These are phyloP conservation scores for Vireo altiloquus DNA, from an alignment of 2,113 vertebrate species.

Conservation along the genomic window DNA sequence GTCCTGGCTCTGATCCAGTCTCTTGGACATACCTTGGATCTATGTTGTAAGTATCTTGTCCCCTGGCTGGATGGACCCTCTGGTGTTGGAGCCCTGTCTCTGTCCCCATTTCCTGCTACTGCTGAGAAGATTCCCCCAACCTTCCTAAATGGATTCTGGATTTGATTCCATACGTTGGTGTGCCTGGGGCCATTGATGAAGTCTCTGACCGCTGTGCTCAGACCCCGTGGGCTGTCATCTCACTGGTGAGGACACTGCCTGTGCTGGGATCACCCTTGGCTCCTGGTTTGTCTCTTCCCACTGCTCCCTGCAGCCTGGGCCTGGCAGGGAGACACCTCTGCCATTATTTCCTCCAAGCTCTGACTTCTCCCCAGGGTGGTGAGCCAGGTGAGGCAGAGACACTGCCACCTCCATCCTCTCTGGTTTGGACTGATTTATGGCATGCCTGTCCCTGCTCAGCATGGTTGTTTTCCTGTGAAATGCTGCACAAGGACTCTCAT, in stretches of 20 bases:
- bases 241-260: not conserved
- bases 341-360: not conserved
- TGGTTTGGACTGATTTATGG: not conserved
- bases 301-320: not conserved
- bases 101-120: not conserved
- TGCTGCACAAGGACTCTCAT: rapidly evolving
- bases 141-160: not conserved
- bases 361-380: not conserved
- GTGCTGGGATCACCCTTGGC: not conserved
- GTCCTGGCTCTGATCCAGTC: not conserved
- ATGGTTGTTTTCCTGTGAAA: not conserved
- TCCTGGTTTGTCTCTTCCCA: not conserved
- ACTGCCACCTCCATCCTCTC: not conserved
- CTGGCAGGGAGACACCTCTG: not conserved
- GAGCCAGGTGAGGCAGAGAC: not conserved
- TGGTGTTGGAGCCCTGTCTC: not conserved
- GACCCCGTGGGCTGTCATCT: not conserved
- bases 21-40: not conserved
- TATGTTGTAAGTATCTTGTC: not conserved
- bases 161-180: not conserved
- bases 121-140: not conserved
- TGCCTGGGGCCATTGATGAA: not conserved
- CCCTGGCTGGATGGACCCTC: not conserved
- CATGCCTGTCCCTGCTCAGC: not conserved
- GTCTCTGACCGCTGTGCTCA: not conserved